A percentile compares a stretch with the other conserved stretches of the same genome.
Conservation (phyloP, 2,797 vertebrate genomes). For the Macropus fuliginosus region DNA sequence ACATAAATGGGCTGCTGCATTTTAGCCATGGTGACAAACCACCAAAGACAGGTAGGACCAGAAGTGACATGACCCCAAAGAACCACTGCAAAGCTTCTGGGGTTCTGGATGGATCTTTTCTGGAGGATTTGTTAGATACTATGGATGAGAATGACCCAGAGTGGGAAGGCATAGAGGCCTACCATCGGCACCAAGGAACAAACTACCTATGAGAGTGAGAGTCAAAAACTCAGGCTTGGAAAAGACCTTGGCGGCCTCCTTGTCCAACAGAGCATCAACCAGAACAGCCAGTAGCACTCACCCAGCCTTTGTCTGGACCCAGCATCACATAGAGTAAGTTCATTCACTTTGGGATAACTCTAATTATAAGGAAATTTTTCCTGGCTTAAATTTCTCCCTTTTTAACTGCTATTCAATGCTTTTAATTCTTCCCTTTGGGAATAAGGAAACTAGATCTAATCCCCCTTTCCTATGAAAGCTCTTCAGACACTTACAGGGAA, state of each 20-base stretch:
- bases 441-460: not conserved
- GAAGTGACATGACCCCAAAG: not conserved
- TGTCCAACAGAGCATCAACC: not conserved
- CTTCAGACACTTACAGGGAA: not conserved
- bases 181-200: not conserved
- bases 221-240: not conserved
- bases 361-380: not conserved
- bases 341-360: not conserved
- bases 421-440: not conserved
- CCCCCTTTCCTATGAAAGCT: not conserved
- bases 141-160: not conserved
- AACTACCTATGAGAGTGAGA: not conserved
- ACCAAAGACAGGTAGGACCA: not conserved
- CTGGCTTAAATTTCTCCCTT: not conserved
- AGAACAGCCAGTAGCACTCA: not conserved
- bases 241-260: not conserved
- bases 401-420: not conserved
- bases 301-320: no score
- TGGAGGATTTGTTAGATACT: not conserved
- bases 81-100: not conserved
- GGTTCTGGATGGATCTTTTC: not conserved
- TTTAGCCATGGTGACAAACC: not conserved
- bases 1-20: not conserved
- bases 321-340: no score
- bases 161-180: not conserved